Conservation (phyloP, 1,140 invertebrate genomes). For the Danaus plexippus region DNA sequence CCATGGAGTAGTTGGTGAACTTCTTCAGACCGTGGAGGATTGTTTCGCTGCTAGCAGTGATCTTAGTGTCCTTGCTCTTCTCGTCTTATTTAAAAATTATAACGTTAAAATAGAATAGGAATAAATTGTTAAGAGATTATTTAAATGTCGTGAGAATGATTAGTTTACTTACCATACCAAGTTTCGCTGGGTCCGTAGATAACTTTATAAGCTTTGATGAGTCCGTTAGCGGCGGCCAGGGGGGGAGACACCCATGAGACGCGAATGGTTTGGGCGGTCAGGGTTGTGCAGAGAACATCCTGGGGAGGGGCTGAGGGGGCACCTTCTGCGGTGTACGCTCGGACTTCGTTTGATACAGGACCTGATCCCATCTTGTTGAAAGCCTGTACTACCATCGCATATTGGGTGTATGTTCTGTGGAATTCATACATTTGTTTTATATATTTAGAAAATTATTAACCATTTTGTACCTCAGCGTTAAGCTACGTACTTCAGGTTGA, state of each 20-base stretch:
- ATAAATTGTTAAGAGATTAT: slow-evolving; percentile 3
- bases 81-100: slow-evolving; percentile 76
- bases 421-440: neutral
- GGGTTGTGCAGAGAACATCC: slow-evolving; percentile 90
- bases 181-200: slow-evolving; percentile 93
- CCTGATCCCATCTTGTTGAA: slow-evolving; percentile 96
- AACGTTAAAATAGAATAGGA: neutral
- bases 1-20: slow-evolving; percentile 97
- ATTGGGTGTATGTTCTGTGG: slow-evolving; percentile 91
- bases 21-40: slow-evolving; percentile 93
- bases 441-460: neutral
- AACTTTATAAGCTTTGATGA: slow-evolving; percentile 97
- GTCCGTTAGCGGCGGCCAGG: slow-evolving; percentile 90
- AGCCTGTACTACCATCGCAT: slow-evolving; percentile 94
- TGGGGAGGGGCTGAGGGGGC: slow-evolving; percentile 94
- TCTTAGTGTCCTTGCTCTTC: slow-evolving; percentile 91
- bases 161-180: slow-evolving; percentile 84
- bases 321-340: slow-evolving; percentile 92
- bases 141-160: slow-evolving; percentile 4
- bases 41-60: slow-evolving; percentile 91
- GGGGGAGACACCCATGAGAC: slow-evolving; percentile 95
- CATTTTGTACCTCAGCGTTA: neutral
- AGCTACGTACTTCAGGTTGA: slow-evolving; percentile 79
- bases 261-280: slow-evolving; percentile 93
- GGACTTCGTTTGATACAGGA: slow-evolving; percentile 90